Base-by-base conservation (phyloP, 2,888 invertebrate genomes). In the Trichogramma dendrolimi region DNA sequence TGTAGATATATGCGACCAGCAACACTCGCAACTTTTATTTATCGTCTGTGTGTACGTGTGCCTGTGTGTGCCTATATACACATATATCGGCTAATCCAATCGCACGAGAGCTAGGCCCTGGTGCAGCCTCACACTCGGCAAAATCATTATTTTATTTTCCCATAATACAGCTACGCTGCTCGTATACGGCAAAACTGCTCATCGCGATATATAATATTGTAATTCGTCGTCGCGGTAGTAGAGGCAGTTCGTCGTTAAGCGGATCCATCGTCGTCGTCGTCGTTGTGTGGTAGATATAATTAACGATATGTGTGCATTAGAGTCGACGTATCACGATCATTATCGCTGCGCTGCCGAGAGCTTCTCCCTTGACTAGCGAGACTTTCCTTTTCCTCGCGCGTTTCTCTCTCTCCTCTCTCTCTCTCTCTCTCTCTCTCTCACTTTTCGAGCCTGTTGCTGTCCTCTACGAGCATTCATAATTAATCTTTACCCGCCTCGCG, bases 81-180 rank as follows among this genome's bases (percentile, higher is more conserved):
- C 27, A 27, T 27, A 27, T 27, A 27, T 27, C 27, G 27, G 27
- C 27, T 27, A 8, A n/a, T 14, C 14, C 8, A 8, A 50, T 8
- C 8, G 11, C n/a, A 14, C 51, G 51, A 10, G 51, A 8, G 14
- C 27, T 11, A 11, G 62, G 47, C 55, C n/a, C 43, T 1, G 46
- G 10, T 38, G 14, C 38, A 14, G 27, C 7, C 40, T 4, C 44
- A 42, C 6, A 38, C 46, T 50, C 55, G 39, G 64, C 62, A 61
- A 62, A 63, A 67, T 68, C 67, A 65, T 68, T 67, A 68, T 67
- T 70, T 67, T 27, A 27, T 27, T 27, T 27, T 27, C 27, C 27
- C 27, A 27, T 27, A 27, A 27, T 27, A 27, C 27, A 27, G 1
- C 27, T 27, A 27, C 27, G 27, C 27, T 27, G 27, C 27, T 27